phyloP scores from a whole-genome alignment of 2,888 invertebrate species.

The Carpatolechia fugitivella region DNA sequence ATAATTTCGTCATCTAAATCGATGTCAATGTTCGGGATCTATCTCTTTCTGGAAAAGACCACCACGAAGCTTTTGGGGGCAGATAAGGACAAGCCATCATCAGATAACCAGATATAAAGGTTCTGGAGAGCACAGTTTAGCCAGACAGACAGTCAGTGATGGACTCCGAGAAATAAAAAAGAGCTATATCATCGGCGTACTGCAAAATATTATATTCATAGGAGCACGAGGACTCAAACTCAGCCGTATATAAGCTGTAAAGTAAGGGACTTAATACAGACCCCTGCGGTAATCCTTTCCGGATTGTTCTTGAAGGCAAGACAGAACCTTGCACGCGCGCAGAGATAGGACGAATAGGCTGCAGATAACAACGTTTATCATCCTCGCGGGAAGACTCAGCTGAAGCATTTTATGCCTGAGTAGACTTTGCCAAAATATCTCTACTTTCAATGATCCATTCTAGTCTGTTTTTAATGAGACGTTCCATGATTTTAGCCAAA shows the following conservation, averaged over 20 bases:
- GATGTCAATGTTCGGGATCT: constrained; percentile 10
- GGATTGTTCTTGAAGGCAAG: constrained; percentile 12
- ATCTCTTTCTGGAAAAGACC: constrained; percentile 19
- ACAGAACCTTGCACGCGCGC: too few relatives aligned
- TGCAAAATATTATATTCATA: constrained; percentile 23
- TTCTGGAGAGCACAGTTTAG: constrained; percentile 13
- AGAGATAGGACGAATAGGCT: constrained; percentile 21
- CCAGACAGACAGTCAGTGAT: not conserved
- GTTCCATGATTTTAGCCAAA: too few relatives aligned
- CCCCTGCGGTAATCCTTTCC: constrained; percentile 31
- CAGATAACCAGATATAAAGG: constrained; percentile 3
- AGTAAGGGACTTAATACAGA: too few relatives aligned
- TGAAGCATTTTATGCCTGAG: too few relatives aligned
- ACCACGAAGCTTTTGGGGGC: constrained; percentile 20
- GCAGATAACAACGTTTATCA: constrained; percentile 24
- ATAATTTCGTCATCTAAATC: not conserved
- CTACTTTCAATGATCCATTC: constrained; percentile 29
- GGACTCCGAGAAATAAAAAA: constrained; percentile 14
- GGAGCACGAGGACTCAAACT: too few relatives aligned
- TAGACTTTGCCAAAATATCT: constrained; percentile 13
- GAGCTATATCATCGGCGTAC: constrained; percentile 30
- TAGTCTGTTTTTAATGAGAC: constrained; percentile 27
- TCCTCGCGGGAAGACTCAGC: too few relatives aligned
- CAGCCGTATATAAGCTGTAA: too few relatives aligned
- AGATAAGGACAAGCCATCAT: constrained; percentile 22